phyloP scores from a whole-genome alignment of 1,140 invertebrate species.

The Drusus annulatus region DNA sequence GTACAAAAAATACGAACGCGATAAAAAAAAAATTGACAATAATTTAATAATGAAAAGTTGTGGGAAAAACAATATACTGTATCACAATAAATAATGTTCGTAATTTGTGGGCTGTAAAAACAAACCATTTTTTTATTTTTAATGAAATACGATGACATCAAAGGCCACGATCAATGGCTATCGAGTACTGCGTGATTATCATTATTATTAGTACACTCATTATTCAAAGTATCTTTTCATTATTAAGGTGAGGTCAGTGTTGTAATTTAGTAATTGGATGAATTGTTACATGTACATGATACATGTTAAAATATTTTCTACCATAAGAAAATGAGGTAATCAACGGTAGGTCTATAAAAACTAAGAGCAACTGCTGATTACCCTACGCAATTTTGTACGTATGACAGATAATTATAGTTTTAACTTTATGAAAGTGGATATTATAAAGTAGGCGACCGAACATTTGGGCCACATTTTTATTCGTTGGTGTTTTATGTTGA shows the following conservation, averaged over 20 bases:
- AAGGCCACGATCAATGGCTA: constrained; percentile 15
- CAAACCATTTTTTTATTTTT: not conserved
- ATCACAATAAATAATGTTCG: not conserved
- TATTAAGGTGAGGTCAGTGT: constrained; percentile 6
- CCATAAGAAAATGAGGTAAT: no score
- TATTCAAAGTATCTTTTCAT: not conserved
- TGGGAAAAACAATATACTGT: not conserved
- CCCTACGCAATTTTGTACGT: no score
- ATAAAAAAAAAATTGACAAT: constrained; percentile 9
- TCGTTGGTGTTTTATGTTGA: no score
- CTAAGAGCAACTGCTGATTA: no score
- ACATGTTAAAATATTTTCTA: not conserved
- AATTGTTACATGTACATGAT: constrained; percentile 23
- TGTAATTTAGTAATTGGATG: not conserved
- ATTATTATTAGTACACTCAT: constrained; percentile 11
- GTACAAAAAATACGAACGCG: no score
- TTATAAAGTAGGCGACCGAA: no score
- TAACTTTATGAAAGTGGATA: no score
- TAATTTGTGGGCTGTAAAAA: not conserved
- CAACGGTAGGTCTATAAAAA: no score
- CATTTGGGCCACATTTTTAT: no score
- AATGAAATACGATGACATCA: constrained; percentile 29
- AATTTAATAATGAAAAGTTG: not conserved
- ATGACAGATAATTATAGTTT: no score
- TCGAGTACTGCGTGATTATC: constrained; percentile 15